Evolutionary conservation across 2,888 invertebrate genomes (phyloP).

Genomic region (Acanthoscelides obtectus): DNA sequence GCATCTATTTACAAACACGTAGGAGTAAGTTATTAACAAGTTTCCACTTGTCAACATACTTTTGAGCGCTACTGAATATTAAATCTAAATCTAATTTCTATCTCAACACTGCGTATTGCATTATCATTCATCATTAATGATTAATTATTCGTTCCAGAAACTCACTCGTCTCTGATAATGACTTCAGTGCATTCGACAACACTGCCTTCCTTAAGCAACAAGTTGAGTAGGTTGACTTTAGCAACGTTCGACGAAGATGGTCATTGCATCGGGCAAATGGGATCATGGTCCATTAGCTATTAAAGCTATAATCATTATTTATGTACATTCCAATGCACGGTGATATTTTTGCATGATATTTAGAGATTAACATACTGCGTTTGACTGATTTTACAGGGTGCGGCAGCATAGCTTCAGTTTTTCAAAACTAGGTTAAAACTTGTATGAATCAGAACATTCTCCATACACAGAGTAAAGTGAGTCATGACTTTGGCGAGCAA

Average conservation of each 20-base stretch:
- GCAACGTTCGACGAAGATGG: slow-evolving; percentile 90
- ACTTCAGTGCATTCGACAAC: slow-evolving; percentile 49
- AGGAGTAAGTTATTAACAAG: too few species aligned
- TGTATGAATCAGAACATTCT: too few species aligned
- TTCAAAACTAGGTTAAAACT: too few species aligned
- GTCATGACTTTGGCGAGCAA: too few species aligned
- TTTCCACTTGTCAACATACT: too few species aligned
- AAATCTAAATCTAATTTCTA: too few species aligned
- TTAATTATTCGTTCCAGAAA: slow-evolving; percentile 39
- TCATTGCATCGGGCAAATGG: slow-evolving; percentile 81
- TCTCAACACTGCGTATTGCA: too few species aligned
- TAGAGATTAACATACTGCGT: not conserved
- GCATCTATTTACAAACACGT: too few species aligned
- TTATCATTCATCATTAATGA: not conserved
- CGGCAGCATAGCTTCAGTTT: too few species aligned
- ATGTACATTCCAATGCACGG: not conserved
- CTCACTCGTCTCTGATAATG: slow-evolving; percentile 45
- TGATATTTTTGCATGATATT: not conserved
- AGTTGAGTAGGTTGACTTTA: slow-evolving; percentile 77
- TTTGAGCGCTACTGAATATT: too few species aligned
- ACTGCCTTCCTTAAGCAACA: slow-evolving; percentile 70
- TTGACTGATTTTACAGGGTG: too few species aligned
- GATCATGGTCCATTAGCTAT: slow-evolving; percentile 70
- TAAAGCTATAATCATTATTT: not conserved
- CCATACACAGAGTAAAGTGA: too few species aligned